These are phyloP conservation scores for Salvator merianae DNA, from an alignment of 2,113 vertebrate genomes.

Conservation along the genomic window DNA sequence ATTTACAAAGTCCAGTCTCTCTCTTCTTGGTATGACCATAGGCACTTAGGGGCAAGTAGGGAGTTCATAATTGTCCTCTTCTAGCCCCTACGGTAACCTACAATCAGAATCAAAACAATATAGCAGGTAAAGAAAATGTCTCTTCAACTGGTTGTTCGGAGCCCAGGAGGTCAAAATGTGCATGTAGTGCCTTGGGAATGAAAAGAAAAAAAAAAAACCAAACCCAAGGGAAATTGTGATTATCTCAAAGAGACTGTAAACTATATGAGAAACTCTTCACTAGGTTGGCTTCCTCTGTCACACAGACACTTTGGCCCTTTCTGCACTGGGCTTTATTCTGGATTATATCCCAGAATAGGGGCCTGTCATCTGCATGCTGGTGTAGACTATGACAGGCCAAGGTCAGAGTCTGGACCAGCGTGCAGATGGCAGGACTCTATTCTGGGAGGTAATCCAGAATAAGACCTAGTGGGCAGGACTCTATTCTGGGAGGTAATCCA, in stretches of 20 bases:
- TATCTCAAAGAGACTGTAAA: neutral
- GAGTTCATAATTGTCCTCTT: neutral
- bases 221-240: accelerated
- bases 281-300: neutral
- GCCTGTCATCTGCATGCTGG: no score
- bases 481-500: no score
- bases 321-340: no score
- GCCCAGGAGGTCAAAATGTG: accelerated
- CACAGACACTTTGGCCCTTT: no score
- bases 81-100: neutral
- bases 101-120: neutral
- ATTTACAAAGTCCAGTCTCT: conserved; percentile 51
- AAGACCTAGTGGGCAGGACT: no score
- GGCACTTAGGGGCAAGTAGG: neutral
- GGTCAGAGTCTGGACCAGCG: no score
- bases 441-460: no score
- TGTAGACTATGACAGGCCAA: no score
- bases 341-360: no score
- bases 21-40: neutral
- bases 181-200: neutral
- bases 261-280: neutral
- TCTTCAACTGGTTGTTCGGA: neutral
- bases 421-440: no score
- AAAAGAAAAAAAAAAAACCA: neutral
- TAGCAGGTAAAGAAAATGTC: neutral